These are phyloP conservation scores for Drosophila nr. perissopoda DNA, from an alignment of 2,888 invertebrate species.

Conservation along the genomic window DNA sequence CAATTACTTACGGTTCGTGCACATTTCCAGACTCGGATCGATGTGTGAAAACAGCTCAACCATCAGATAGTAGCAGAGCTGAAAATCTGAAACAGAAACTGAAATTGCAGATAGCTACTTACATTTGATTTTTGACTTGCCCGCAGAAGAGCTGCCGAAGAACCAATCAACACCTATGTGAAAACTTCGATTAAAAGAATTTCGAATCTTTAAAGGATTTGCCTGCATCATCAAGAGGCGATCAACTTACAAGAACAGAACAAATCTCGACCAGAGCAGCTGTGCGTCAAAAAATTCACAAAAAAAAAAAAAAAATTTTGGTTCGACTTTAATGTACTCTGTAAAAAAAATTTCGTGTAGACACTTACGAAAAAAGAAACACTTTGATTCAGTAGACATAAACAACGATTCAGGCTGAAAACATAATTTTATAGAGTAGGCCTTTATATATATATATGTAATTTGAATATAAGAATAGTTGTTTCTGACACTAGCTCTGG, in stretches of 20 bases:
- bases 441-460: background rate
- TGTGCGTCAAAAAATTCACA: slow-evolving; percentile 37
- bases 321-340: slow-evolving; percentile 28
- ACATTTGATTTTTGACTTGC: slow-evolving; percentile 39
- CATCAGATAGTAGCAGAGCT: background rate
- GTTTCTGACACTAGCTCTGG: background rate
- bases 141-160: slow-evolving; percentile 31
- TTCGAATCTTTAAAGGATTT: slow-evolving; percentile 17
- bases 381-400: background rate
- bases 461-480: background rate
- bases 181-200: slow-evolving; percentile 19
- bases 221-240: slow-evolving; percentile 48
- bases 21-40: slow-evolving; percentile 42
- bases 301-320: background rate
- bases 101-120: slow-evolving; percentile 43
- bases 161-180: slow-evolving; percentile 64
- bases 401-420: background rate
- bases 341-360: background rate
- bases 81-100: slow-evolving; percentile 5
- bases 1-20: slow-evolving; percentile 82
- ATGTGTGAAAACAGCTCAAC: slow-evolving; percentile 1
- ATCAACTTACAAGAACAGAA: slow-evolving; percentile 55
- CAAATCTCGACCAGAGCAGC: slow-evolving; percentile 55
- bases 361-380: background rate
- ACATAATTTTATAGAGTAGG: background rate